A percentile compares a stretch with the other conserved stretches of the same genome.
phyloP scores from a whole-genome alignment of 2,797 vertebrate species.

The Takifugu ocellatus region DNA sequence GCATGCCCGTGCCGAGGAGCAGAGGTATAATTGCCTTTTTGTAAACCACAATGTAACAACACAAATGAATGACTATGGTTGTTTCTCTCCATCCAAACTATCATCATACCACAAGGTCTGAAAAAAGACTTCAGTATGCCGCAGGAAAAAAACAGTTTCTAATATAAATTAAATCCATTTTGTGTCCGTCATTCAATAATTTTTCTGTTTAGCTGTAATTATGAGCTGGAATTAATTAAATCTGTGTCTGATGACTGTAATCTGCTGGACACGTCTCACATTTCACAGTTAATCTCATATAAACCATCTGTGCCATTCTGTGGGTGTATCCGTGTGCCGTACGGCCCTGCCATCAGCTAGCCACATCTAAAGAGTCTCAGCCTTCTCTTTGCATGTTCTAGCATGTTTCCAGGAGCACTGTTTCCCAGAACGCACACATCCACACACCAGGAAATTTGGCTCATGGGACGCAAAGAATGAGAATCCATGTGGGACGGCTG shows the following conservation, averaged over 20 bases:
- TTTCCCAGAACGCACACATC: slow-evolving; percentile 68
- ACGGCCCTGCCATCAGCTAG: slow-evolving; percentile 45
- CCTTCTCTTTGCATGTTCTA: slow-evolving; percentile 60
- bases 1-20: slow-evolving; percentile 38
- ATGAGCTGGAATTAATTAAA: slow-evolving; percentile 4
- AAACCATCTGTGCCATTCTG: slow-evolving; percentile 6
- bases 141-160: not conserved
- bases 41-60: slow-evolving; percentile 45
- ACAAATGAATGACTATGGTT: slow-evolving; percentile 21
- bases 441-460: slow-evolving; percentile 43
- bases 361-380: slow-evolving; percentile 70
- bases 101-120: slow-evolving; percentile 1
- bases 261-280: slow-evolving; percentile 13
- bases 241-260: slow-evolving; percentile 1
- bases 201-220: slow-evolving; percentile 17
- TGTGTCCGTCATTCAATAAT: too few species aligned
- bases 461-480: slow-evolving; percentile 41
- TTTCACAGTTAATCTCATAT: slow-evolving; percentile 28
- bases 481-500: slow-evolving; percentile 55
- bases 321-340: slow-evolving; percentile 12
- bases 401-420: slow-evolving; percentile 66
- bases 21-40: slow-evolving; percentile 53
- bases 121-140: not conserved
- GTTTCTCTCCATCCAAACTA: slow-evolving; percentile 15
- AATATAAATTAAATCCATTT: too few species aligned